phyloP scores from a whole-genome alignment of 2,888 invertebrate genomes.

The Orthosia cruda region DNA sequence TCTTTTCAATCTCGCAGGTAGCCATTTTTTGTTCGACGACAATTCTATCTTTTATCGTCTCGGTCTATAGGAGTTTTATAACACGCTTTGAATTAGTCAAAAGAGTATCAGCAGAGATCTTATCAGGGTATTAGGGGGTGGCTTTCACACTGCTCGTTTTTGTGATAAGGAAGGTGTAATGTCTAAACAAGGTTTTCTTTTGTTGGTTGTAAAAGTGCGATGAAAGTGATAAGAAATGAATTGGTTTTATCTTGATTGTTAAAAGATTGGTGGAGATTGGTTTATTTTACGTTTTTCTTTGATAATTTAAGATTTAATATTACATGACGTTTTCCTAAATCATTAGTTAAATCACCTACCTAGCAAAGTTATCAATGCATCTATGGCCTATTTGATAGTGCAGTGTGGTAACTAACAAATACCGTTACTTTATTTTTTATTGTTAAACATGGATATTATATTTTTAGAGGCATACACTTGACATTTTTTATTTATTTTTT shows the following conservation, averaged over 20 bases:
- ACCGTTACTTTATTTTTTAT: no score
- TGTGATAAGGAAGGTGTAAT: conserved; percentile 47
- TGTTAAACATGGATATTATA: no score
- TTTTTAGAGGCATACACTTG: no score
- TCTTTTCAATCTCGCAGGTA: conserved; percentile 58
- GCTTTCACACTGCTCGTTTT: conserved; percentile 50
- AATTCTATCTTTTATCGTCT: conserved; percentile 30
- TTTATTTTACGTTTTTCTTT: background rate
- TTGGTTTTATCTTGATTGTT: background rate
- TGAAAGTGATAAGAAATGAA: background rate
- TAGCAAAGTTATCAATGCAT: no score
- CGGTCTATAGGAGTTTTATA: conserved; percentile 18
- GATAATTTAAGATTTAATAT: no score
- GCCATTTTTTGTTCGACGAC: conserved; percentile 52
- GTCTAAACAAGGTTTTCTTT: conserved; percentile 27
- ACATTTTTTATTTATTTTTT: no score
- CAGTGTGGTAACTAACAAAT: no score
- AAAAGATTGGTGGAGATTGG: background rate
- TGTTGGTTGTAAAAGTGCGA: background rate
- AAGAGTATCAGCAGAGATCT: conserved; percentile 50
- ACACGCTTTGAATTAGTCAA: conserved; percentile 51
- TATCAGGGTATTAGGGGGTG: conserved; percentile 50
- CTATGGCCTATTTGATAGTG: no score
- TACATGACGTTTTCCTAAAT: no score
- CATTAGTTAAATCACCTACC: no score